These are phyloP conservation scores for Amblyteles armatorius DNA, from an alignment of 2,888 invertebrate species.

Conservation along the genomic window DNA sequence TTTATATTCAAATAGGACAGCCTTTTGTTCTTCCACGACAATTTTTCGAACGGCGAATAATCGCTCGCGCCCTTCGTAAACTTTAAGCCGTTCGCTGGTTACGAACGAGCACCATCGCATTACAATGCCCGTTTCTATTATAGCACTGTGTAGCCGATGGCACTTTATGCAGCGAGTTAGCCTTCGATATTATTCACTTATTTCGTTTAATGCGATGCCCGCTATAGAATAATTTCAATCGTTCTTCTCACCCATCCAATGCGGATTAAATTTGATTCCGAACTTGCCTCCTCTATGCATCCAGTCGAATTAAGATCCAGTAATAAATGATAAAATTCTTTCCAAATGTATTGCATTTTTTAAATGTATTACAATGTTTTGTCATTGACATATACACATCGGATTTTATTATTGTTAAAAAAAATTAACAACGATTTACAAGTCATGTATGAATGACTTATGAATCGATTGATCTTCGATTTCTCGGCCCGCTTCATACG, in stretches of 20 bases:
- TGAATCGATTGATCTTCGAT: background rate
- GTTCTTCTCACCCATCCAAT: background rate
- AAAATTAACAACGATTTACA: background rate
- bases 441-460: background rate
- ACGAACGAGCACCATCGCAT: conserved; percentile 50
- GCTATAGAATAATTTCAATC: background rate
- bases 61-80: conserved; percentile 66
- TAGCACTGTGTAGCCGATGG: conserved; percentile 44
- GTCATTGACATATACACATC: background rate
- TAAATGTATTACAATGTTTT: background rate
- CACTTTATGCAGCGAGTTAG: conserved; percentile 38
- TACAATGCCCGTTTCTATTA: conserved; percentile 58
- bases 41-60: conserved; percentile 78
- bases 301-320: background rate
- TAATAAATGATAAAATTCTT: background rate
- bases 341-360: background rate
- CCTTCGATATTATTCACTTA: conserved; percentile 13
- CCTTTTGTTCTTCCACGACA: conserved; percentile 81
- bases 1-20: conserved; percentile 83
- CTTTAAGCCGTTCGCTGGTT: conserved; percentile 59
- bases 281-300: background rate
- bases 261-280: background rate
- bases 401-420: background rate
- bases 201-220: background rate
- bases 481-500: background rate